Base-by-base conservation (phyloP, 2,888 invertebrate species). In the Monoplex corrugatus region DNA sequence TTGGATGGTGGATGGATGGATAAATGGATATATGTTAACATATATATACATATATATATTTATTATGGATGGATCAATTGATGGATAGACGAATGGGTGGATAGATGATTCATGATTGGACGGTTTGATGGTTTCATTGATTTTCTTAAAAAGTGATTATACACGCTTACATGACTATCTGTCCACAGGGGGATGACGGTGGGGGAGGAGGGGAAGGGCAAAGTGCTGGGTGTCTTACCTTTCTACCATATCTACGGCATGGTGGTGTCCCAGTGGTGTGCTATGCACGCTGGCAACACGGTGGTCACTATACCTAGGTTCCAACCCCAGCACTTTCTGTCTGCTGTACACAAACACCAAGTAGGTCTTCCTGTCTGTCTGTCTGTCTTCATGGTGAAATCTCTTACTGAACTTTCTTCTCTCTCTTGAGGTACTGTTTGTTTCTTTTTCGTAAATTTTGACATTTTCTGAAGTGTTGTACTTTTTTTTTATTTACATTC, bases 191-290 rank as follows among this genome's bases (percentile, higher is more conserved):
- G 92, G 32, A 90, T 89, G 68, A 91, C 92, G 90, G 89, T 86
- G 63, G 90, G 92, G 50, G 87, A 88, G n/a, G 85, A 91, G 23
- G 92, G 91, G 32, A 85, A 91, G 80, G 93, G 93, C 13, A 57
- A 87, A 32, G 57, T 92, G 35, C 97, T 98, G 0, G 97, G 97
- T 43, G 96, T 98, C n/a, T 95, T 98, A 87, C 98, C 98, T 0
- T 97, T 98, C 96, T 98, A 97, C 96, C 98, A 98, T 95, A 97
- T 98, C 90, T 98, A 98, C 94, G 98, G 98, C 0, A 95, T 98
- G 50, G 97, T 97, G 0, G 96, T 97, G 0, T 96, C 97, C 6
- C 96, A 97, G 92, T 94, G 97, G 3, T 97, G 97, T 0, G 97
- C 97, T 88, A 92, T 98, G 35, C 95, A 97, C 0, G 95, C 96